Conservation (phyloP, 2,113 vertebrate species). For the Ciconia boyciana region DNA sequence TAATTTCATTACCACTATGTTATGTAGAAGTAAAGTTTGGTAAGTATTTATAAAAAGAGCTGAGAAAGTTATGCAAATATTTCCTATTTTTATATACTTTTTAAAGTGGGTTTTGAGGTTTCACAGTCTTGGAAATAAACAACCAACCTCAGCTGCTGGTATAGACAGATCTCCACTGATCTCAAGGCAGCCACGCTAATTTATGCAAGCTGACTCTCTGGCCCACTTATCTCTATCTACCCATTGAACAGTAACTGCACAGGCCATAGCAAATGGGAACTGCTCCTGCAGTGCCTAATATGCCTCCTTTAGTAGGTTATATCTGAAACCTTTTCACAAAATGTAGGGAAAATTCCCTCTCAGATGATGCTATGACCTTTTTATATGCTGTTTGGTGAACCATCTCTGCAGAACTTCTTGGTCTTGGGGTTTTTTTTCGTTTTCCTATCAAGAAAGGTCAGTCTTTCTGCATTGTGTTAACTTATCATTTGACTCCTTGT, state of each 20-base stretch:
- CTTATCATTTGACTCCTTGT: background rate
- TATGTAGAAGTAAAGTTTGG: background rate
- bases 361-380: background rate
- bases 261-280: background rate
- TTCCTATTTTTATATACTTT: background rate
- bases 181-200: background rate
- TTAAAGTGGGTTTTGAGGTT: background rate
- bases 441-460: background rate
- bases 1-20: background rate
- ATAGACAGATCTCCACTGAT: background rate
- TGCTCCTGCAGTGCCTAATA: background rate
- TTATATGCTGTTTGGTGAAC: background rate
- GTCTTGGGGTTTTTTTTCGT: background rate
- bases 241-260: background rate
- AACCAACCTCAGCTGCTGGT: background rate
- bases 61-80: background rate
- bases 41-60: background rate
- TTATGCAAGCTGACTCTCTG: background rate
- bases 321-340: background rate
- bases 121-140: background rate
- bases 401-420: background rate
- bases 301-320: background rate
- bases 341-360: background rate
- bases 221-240: background rate
- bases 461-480: background rate